Evolutionary conservation across 1,140 invertebrate species (phyloP).

Genomic region (Hypothenemus hampei): DNA sequence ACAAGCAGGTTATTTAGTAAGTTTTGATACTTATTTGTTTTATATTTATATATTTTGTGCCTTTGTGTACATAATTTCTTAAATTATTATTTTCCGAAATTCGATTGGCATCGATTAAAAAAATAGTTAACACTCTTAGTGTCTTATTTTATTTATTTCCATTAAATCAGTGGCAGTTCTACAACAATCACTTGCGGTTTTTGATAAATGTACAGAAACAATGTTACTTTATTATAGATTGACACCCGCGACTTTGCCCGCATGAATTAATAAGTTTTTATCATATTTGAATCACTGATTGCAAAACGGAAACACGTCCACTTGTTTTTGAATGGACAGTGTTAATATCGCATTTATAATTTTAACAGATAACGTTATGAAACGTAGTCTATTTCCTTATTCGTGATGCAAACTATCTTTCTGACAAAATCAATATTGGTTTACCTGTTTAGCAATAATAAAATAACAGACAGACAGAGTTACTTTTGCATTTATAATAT

Average conservation of each 20-base stretch:
- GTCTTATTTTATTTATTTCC: not conserved
- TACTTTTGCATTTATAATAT: too few species aligned
- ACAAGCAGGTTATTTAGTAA: constrained; percentile 20
- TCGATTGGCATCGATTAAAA: constrained; percentile 13
- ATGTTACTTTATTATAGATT: not conserved
- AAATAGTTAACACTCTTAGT: not conserved
- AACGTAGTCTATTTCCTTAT: too few species aligned
- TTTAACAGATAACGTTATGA: too few species aligned
- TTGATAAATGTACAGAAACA: not conserved
- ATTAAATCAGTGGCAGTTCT: not conserved
- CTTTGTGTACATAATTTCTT: constrained; percentile 25
- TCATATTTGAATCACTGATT: too few species aligned
- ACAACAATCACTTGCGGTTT: not conserved
- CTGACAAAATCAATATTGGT: too few species aligned
- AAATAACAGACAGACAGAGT: too few species aligned
- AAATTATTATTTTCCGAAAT: constrained; percentile 20
- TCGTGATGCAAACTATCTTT: too few species aligned
- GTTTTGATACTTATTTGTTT: constrained; percentile 26
- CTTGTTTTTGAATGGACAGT: too few species aligned
- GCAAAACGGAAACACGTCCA: too few species aligned
- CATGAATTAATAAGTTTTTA: not conserved
- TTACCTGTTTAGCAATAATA: too few species aligned
- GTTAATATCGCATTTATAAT: too few species aligned
- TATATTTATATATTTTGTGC: constrained; percentile 23
- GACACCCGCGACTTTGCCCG: not conserved